phyloP scores from a whole-genome alignment of 2,797 vertebrate species.

The Mus caroli region DNA sequence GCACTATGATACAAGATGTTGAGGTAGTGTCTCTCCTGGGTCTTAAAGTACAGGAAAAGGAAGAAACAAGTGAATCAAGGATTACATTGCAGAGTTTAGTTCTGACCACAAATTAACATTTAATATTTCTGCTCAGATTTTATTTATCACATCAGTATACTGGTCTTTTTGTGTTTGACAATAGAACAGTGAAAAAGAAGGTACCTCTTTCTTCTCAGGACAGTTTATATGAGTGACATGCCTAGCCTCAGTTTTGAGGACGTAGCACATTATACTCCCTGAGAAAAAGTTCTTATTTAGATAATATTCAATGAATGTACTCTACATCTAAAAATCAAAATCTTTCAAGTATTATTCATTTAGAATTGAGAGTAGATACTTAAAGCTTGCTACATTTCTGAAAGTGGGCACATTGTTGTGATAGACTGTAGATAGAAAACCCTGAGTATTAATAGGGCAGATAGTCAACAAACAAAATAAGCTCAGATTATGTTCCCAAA shows the following conservation, averaged over 20 bases:
- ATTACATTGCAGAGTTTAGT: neutral
- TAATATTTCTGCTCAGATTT: neutral
- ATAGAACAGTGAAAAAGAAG: neutral
- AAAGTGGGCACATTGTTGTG: neutral
- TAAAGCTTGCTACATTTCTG: neutral
- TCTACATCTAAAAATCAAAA: neutral
- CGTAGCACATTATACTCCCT: too few relatives aligned
- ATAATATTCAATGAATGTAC: neutral
- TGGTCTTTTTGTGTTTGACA: neutral
- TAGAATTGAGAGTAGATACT: neutral
- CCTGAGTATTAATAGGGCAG: neutral
- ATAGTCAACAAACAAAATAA: neutral
- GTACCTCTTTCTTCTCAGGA: neutral
- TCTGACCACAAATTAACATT: neutral
- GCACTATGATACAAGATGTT: too few relatives aligned
- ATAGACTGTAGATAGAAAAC: neutral
- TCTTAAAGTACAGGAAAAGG: neutral
- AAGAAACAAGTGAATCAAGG: neutral
- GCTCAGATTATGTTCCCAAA: neutral
- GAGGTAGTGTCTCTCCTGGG: fast-evolving
- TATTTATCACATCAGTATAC: neutral
- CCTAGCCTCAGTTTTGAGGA: neutral
- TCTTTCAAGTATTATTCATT: neutral
- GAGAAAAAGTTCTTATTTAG: neutral
- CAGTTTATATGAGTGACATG: neutral